Conservation (phyloP, 2,113 vertebrate genomes). For the Rallus limicola region DNA sequence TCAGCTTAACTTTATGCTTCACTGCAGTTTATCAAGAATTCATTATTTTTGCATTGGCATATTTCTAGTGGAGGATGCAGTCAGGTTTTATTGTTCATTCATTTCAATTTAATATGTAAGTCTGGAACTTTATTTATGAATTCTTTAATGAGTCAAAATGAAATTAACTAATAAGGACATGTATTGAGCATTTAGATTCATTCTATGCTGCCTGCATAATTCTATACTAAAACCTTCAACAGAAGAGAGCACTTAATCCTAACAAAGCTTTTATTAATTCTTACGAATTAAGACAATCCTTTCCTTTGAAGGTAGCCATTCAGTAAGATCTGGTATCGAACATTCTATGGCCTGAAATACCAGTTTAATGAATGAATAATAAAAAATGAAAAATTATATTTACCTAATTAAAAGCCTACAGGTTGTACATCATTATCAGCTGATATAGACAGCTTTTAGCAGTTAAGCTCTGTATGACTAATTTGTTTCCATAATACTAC, state of each 20-base stretch:
- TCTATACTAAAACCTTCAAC: not conserved
- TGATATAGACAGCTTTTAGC: not conserved
- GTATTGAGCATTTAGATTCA: not conserved
- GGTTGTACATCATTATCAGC: not conserved
- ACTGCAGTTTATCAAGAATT: not conserved
- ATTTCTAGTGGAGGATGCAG: not conserved
- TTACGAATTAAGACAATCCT: not conserved
- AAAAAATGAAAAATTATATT: not conserved
- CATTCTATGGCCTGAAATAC: not conserved
- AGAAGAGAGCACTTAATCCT: conserved; percentile 31
- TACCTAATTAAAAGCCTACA: not conserved
- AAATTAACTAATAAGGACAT: not conserved
- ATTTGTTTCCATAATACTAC: not conserved
- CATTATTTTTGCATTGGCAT: not conserved
- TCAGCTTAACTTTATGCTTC: not conserved
- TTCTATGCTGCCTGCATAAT: not conserved
- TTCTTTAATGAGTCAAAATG: conserved; percentile 1
- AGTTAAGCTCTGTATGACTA: not conserved
- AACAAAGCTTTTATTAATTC: conserved; percentile 20
- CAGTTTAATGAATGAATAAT: not conserved
- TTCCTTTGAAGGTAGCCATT: not conserved
- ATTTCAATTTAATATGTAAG: not conserved
- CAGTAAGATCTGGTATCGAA: not conserved
- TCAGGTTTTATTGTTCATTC: not conserved
- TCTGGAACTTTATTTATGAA: not conserved